Percentiles rank a stretch among this genome's conserved stretches.
Evolutionary conservation across 2,888 invertebrate species (phyloP).

Genomic region (Teleiodes luculella): DNA sequence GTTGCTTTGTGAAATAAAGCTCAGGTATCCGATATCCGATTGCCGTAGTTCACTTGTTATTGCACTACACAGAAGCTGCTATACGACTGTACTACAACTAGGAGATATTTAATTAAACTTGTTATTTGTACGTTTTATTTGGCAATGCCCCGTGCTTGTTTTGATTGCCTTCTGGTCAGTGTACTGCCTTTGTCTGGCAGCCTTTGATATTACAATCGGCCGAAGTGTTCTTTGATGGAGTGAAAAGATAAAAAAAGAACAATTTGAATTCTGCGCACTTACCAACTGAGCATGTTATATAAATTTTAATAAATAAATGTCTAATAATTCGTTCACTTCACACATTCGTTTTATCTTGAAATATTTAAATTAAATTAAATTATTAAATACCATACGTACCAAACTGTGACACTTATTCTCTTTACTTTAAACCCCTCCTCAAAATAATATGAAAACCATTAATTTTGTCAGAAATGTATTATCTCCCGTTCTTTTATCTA

Average conservation of each 20-base stretch:
- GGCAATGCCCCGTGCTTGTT: slow-evolving; percentile 60
- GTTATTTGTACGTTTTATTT: slow-evolving; percentile 77
- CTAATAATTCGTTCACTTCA: no score
- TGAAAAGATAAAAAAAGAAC: background rate
- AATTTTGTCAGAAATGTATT: no score
- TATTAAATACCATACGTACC: no score
- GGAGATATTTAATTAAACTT: slow-evolving; percentile 76
- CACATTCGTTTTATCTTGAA: no score
- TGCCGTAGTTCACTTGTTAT: slow-evolving; percentile 44
- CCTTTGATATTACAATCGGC: background rate
- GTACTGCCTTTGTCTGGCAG: slow-evolving; percentile 15
- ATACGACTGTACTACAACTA: background rate
- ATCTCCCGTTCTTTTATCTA: no score
- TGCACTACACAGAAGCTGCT: slow-evolving; percentile 19
- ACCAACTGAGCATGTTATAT: no score
- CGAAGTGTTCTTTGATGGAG: background rate
- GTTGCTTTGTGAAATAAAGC: background rate
- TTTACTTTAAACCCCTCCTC: no score
- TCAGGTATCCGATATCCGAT: background rate
- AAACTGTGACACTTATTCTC: no score
- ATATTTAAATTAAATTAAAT: no score
- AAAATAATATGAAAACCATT: no score
- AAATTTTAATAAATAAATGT: no score
- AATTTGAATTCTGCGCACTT: no score
- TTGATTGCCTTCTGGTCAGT: slow-evolving; percentile 57